Evolutionary conservation across 2,797 vertebrate species (phyloP).

Genomic region (Pempheris klunzingeri): DNA sequence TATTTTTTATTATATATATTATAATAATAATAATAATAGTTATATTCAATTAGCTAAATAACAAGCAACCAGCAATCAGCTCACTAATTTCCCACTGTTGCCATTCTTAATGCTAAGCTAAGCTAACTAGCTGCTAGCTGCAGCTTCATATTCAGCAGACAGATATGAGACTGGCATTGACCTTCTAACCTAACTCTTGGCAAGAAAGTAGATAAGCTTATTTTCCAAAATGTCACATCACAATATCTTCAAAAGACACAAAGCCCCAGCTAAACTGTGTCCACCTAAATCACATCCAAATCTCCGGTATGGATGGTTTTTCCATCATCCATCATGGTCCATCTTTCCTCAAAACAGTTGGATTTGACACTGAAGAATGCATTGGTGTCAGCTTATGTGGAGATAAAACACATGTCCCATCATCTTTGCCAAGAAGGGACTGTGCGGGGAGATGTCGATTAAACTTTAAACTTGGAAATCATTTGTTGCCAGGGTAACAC

Average conservation of each 20-base stretch:
- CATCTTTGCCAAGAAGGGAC: constrained; percentile 59
- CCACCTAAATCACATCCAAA: background rate
- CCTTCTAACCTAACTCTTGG: background rate
- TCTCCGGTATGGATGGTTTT: background rate
- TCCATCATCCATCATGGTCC: background rate
- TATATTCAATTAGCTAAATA: too few species aligned
- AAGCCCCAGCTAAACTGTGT: background rate
- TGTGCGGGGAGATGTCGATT: constrained; percentile 49
- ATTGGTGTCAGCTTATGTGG: constrained; percentile 29
- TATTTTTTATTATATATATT: too few species aligned
- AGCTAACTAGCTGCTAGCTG: background rate
- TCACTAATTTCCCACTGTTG: background rate
- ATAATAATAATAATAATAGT: too few species aligned
- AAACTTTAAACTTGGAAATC: constrained; percentile 73
- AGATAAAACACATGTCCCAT: constrained; percentile 50
- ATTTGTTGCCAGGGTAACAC: constrained; percentile 75
- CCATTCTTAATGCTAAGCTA: background rate
- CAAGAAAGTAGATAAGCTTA: background rate
- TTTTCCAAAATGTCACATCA: background rate
- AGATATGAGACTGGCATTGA: background rate
- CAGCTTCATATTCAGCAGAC: background rate
- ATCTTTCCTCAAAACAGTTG: constrained; percentile 21
- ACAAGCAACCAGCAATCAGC: too few species aligned
- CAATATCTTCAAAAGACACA: background rate
- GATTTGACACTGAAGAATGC: constrained; percentile 26